Conservation (phyloP, 2,113 vertebrate genomes). For the Dunckerocampus dactyliophorus region DNA sequence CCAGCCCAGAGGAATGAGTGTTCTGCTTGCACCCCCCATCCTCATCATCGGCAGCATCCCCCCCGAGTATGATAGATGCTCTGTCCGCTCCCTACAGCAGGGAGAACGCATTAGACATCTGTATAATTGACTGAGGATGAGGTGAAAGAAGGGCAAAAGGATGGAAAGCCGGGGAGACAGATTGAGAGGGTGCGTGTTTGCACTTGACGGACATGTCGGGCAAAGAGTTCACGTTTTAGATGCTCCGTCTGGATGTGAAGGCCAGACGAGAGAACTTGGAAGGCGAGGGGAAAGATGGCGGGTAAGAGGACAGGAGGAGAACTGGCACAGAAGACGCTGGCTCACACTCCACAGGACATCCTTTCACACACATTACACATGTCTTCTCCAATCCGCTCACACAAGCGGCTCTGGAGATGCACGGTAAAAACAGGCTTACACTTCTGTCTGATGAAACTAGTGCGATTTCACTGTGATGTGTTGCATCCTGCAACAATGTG, state of each 20-base stretch:
- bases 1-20: constrained; percentile 63
- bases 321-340: constrained; percentile 58
- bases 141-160: constrained; percentile 34
- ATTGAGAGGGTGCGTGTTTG: constrained; percentile 53
- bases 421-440: constrained; percentile 32
- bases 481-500: constrained; percentile 28
- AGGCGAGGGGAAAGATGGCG: not conserved
- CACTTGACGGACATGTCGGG: constrained; percentile 42
- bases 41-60: constrained; percentile 34
- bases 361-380: constrained; percentile 70
- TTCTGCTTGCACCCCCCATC: constrained; percentile 37
- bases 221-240: constrained; percentile 36
- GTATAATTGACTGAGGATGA: constrained; percentile 71
- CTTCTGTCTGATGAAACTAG: constrained; percentile 37
- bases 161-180: constrained; percentile 30
- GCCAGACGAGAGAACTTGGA: constrained; percentile 17
- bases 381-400: constrained; percentile 64
- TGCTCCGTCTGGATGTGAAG: constrained; percentile 22
- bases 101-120: constrained; percentile 71
- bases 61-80: constrained; percentile 70
- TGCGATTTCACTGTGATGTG: constrained; percentile 33
- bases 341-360: constrained; percentile 65
- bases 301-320: constrained; percentile 19
- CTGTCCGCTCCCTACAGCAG: constrained; percentile 55
- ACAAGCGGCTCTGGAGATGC: constrained; percentile 32